Evolutionary conservation across 1,140 invertebrate genomes (phyloP).

Genomic region (Leguminivora glycinivorella): DNA sequence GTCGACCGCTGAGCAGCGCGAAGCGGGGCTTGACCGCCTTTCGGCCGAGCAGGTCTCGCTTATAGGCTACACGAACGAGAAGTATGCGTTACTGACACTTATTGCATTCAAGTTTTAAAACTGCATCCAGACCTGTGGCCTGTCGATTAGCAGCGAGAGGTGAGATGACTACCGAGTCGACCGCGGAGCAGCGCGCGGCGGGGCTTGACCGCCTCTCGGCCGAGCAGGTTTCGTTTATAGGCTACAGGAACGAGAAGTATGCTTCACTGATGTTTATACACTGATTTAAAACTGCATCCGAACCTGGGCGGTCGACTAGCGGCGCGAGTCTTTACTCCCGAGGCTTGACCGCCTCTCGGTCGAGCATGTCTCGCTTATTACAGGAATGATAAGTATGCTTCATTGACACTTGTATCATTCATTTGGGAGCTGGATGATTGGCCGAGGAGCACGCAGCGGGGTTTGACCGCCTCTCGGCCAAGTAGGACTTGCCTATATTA

Average conservation of each 20-base stretch:
- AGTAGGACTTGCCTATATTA: slow-evolving; percentile 78
- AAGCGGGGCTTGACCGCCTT: slow-evolving; percentile 79
- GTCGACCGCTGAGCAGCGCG: slow-evolving; percentile 81
- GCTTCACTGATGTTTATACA: too few relatives aligned
- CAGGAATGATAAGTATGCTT: slow-evolving; percentile 78
- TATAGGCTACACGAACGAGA: slow-evolving; percentile 78
- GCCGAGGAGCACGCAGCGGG: too few relatives aligned
- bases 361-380: slow-evolving; percentile 78
- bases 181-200: slow-evolving; percentile 80
- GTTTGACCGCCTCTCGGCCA: slow-evolving; percentile 73
- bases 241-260: slow-evolving; percentile 79
- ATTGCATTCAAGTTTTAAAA: too few relatives aligned
- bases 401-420: too few relatives aligned
- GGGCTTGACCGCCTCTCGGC: slow-evolving; percentile 78
- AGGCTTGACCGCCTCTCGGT: slow-evolving; percentile 80
- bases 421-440: too few relatives aligned
- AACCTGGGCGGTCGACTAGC: slow-evolving; percentile 83
- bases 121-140: slow-evolving; percentile 84
- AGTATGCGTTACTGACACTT: slow-evolving; percentile 71
- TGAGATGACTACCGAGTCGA: slow-evolving; percentile 81
- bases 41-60: slow-evolving; percentile 75
- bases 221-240: slow-evolving; percentile 78
- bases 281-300: slow-evolving; percentile 82
- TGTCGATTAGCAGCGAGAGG: slow-evolving; percentile 80
- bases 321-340: slow-evolving; percentile 79